Percentiles rank a stretch among this genome's conserved stretches.
These are phyloP conservation scores for Grammomys dolichurus DNA, from an alignment of 2,113 vertebrate species.

Conservation along the genomic window DNA sequence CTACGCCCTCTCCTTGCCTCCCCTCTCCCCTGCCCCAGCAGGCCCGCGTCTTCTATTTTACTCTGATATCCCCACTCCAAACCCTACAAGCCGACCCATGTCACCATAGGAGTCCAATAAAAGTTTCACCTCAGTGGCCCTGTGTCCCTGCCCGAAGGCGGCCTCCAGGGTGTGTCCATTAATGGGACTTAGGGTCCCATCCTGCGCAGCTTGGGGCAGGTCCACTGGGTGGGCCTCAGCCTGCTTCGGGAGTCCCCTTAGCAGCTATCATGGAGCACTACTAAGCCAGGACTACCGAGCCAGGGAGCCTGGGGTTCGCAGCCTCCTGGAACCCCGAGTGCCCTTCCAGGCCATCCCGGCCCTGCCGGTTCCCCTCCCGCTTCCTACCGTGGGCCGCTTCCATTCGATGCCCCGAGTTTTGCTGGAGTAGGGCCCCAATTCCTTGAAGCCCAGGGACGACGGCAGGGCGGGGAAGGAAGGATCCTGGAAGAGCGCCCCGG, in stretches of 20 bases:
- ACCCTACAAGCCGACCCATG: no score
- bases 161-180: not conserved
- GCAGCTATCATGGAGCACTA: not conserved
- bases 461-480: slow-evolving; percentile 88
- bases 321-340: not conserved
- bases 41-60: not conserved
- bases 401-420: slow-evolving; percentile 91
- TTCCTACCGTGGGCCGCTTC: slow-evolving; percentile 92
- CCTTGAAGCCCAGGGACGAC: slow-evolving; percentile 90
- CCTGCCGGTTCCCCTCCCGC: not conserved
- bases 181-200: not conserved
- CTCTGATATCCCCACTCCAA: rapidly evolving
- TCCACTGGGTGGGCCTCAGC: not conserved
- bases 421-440: slow-evolving; percentile 89
- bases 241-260: not conserved
- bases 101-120: not conserved
- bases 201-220: not conserved
- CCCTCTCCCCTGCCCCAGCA: rapidly evolving
- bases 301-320: not conserved
- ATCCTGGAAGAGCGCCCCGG: slow-evolving; percentile 90
- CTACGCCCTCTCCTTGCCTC: not conserved
- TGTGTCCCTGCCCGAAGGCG: not conserved
- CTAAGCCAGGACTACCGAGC: not conserved
- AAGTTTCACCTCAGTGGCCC: not conserved
- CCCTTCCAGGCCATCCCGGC: not conserved